Evolutionary conservation across 2,113 vertebrate genomes (phyloP).

Genomic region (Cryptomyrus ogoouensis): DNA sequence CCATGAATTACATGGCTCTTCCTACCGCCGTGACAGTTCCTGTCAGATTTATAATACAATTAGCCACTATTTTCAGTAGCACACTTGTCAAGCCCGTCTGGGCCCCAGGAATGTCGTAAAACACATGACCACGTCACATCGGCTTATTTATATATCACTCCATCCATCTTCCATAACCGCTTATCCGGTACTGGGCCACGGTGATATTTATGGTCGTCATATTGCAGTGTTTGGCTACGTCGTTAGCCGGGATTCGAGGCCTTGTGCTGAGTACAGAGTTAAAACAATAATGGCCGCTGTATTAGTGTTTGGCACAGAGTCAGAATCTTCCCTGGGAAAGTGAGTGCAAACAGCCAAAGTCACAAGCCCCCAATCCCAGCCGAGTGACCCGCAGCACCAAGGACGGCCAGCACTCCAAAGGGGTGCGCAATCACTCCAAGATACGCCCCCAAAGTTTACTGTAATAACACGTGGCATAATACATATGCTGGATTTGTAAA

Average conservation of each 20-base stretch:
- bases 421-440: not conserved
- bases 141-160: not conserved
- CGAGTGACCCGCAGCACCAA: not conserved
- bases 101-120: not conserved
- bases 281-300: not conserved
- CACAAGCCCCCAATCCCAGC: not conserved
- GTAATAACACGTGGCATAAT: not conserved
- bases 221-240: not conserved
- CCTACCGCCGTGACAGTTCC: not conserved
- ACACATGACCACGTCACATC: not conserved
- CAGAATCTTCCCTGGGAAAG: not conserved
- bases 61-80: not conserved
- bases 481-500: not conserved
- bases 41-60: not conserved
- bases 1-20: not conserved
- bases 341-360: not conserved
- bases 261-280: not conserved
- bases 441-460: not conserved
- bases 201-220: not conserved
- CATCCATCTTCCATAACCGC: not conserved
- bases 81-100: not conserved
- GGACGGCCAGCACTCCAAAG: not conserved
- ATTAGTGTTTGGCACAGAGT: not conserved
- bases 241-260: not conserved
- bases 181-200: not conserved